Evolutionary conservation across 2,888 invertebrate genomes (phyloP), one percentile per base, ranked within the genome.

Genomic region (Ariolimax columbianus): DNA sequence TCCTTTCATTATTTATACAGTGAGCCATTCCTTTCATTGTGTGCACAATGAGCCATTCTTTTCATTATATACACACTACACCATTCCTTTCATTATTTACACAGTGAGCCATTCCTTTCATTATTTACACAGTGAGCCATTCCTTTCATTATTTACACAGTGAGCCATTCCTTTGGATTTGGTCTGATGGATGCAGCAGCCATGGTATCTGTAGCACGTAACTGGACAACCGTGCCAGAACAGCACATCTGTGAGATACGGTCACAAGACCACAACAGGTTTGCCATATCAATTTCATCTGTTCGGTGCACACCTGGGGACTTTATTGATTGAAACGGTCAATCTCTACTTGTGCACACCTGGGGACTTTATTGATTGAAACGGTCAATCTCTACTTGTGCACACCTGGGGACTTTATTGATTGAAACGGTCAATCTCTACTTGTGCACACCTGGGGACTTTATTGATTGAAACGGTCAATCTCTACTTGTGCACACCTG

Each of bases 121-220:
- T 4, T 63, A 3, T 4, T 63, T n/a, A 6, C n/a, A 63, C n/a
- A 63, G 59, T n/a, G 7, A n/a, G n/a, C 23, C 55, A 17, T 63
- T 63, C 19, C 36, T 33, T 72, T 72, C n/a, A 26, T 4, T 72
- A 26, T 1, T 40, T 72, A 30, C 19, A 51, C 33, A 96, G 98
- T 99, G 84, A 98, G 98, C 81, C 99, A 99, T 94, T 98, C 98
- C 83, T 99, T 99, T 93, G 99, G 99, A 55, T 99, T 98, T 94
- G 99, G 99, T 0, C 95, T 99, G 83, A 97, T 99, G 96, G 99
- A 99, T 94, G 99, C 99, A 0, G 96, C 96, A 30, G 97, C 97
- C 0, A 98, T 99, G 98, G 98, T 99, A 47, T 95, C 96, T 43
- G 94, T 97, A 85, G 97, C 98, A 0, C 96, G 96, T 89, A 96